phyloP scores from a whole-genome alignment of 2,888 invertebrate species.

The Patella pellucida region DNA sequence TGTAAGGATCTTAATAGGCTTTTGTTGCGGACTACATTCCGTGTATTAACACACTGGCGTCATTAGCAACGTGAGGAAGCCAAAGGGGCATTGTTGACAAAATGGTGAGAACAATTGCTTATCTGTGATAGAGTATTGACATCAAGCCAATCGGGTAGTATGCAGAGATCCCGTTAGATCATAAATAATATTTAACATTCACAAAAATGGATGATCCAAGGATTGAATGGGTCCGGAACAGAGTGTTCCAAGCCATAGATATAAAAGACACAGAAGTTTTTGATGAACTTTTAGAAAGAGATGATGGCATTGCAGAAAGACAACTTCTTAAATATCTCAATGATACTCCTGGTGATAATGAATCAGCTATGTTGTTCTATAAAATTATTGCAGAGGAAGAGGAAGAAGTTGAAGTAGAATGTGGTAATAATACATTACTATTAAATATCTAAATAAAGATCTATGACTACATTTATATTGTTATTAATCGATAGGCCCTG shows the following conservation, averaged over 20 bases:
- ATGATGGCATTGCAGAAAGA: slow-evolving; percentile 68
- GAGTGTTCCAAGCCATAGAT: slow-evolving; percentile 64
- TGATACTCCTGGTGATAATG: slow-evolving; percentile 68
- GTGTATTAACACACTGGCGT: not conserved
- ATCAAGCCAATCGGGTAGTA: not conserved
- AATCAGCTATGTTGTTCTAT: slow-evolving; percentile 68
- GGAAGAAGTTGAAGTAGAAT: slow-evolving; percentile 70
- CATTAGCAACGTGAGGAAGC: not conserved
- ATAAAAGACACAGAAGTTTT: slow-evolving; percentile 66
- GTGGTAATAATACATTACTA: slow-evolving; percentile 52
- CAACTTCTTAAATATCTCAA: slow-evolving; percentile 69
- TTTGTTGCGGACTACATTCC: not conserved
- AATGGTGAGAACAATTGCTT: not conserved
- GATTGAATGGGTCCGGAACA: slow-evolving; percentile 70
- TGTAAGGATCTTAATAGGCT: too few relatives aligned
- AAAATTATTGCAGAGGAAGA: slow-evolving; percentile 69
- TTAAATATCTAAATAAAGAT: too few relatives aligned
- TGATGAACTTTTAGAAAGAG: slow-evolving; percentile 69
- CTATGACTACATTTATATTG: too few relatives aligned
- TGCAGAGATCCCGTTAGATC: not conserved
- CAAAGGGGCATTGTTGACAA: not conserved
- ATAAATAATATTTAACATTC: not conserved
- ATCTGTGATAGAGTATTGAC: not conserved
- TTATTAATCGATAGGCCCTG: too few relatives aligned
- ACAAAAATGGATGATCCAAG: slow-evolving; percentile 69